Conservation (phyloP, 2,888 invertebrate species). For the Amphipoea lucens region DNA sequence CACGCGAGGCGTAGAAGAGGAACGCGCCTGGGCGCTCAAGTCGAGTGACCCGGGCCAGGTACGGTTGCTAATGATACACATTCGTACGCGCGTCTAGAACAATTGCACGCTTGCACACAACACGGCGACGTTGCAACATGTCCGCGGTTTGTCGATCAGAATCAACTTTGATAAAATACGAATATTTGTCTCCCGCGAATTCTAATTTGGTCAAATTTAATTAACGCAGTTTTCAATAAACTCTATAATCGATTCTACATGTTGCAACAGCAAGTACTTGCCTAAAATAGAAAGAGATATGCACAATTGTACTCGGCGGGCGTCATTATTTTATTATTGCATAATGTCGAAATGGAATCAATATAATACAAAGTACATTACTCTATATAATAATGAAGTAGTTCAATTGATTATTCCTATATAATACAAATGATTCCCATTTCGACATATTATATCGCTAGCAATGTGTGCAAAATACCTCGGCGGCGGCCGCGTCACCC, state of each 20-base stretch:
- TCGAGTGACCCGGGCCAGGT: constrained; percentile 95
- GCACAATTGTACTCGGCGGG: constrained; percentile 86
- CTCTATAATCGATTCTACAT: constrained; percentile 42
- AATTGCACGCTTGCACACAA: constrained; percentile 72
- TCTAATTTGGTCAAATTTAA: constrained; percentile 9
- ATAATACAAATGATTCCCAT: constrained; percentile 69
- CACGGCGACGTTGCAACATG: constrained; percentile 60
- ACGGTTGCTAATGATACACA: constrained; percentile 89
- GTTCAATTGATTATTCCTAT: constrained; percentile 8
- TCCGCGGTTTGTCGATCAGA: constrained; percentile 31
- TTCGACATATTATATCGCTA: constrained; percentile 85
- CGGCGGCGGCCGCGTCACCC: constrained; percentile 83
- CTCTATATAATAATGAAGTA: constrained; percentile 19
- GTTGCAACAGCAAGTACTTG: constrained; percentile 68
- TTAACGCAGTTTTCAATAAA: constrained; percentile 3
- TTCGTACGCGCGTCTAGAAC: constrained; percentile 82
- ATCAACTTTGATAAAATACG: constrained; percentile 14
- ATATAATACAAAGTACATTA: constrained; percentile 23
- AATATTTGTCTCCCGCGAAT: constrained; percentile 14
- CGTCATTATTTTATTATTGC: constrained; percentile 80
- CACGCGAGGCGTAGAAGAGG: constrained; percentile 83
- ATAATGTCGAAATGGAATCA: constrained; percentile 82
- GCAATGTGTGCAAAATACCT: constrained; percentile 89
- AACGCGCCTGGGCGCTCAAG: constrained; percentile 94
- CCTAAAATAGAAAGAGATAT: constrained; percentile 44